Evolutionary conservation across 2,888 invertebrate species (phyloP).

Genomic region (Neoitamus cyanurus): DNA sequence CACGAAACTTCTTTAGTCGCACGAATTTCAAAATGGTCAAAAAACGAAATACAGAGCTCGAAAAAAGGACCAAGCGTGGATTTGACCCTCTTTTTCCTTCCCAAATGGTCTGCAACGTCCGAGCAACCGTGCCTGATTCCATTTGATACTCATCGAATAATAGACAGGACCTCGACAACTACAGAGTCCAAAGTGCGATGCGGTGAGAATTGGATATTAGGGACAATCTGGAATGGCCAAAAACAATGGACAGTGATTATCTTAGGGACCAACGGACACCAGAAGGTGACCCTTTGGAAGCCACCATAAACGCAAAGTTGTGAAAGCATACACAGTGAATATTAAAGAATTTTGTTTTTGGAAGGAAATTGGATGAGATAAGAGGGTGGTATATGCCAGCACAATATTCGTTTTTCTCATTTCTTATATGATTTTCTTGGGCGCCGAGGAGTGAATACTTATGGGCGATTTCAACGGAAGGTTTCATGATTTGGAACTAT

Average conservation of each 20-base stretch:
- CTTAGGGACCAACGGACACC: neutral
- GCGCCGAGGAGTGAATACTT: neutral
- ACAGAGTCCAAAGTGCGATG: neutral
- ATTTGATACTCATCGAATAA: neutral
- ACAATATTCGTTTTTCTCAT: neutral
- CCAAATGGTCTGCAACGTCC: neutral
- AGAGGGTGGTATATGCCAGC: neutral
- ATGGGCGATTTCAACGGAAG: neutral
- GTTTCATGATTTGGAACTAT: neutral
- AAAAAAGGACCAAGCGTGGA: neutral
- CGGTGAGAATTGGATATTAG: neutral
- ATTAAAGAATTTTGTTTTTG: neutral
- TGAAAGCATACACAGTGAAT: neutral
- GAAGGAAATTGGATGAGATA: neutral
- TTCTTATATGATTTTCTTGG: neutral
- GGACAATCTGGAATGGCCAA: neutral
- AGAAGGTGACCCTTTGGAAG: neutral
- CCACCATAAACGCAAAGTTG: neutral
- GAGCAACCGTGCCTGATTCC: neutral
- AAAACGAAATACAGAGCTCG: neutral
- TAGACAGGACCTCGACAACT: neutral
- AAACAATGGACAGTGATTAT: neutral
- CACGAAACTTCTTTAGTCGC: neutral
- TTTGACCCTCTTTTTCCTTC: neutral
- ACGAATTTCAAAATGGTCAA: neutral